These are phyloP conservation scores for Drosophila rellima DNA, from an alignment of 2,888 invertebrate genomes.

Conservation along the genomic window DNA sequence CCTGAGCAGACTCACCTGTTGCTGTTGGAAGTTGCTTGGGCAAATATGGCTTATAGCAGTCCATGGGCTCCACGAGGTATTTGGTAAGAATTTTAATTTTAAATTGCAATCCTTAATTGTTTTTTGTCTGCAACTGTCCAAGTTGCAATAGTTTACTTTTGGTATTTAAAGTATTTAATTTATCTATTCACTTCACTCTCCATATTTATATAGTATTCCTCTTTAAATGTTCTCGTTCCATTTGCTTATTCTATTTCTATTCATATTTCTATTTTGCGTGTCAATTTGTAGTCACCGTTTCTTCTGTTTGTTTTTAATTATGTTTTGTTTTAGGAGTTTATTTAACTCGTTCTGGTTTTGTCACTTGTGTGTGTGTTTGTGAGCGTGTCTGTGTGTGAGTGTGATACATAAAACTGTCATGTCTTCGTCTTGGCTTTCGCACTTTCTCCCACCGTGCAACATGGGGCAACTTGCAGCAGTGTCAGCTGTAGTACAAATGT, in stretches of 20 bases:
- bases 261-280: slow-evolving; percentile 1
- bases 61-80: slow-evolving; percentile 35
- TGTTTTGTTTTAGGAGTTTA: slow-evolving; percentile 27
- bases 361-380: slow-evolving; percentile 1
- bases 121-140: not conserved
- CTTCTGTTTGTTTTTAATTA: slow-evolving; percentile 37
- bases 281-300: slow-evolving; percentile 4
- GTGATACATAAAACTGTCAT: slow-evolving; percentile 49
- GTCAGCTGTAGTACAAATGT: slow-evolving; percentile 66
- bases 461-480: slow-evolving; percentile 50
- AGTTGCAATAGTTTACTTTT: not conserved
- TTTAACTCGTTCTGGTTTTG: slow-evolving; percentile 18
- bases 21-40: slow-evolving; percentile 20
- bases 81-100: too few relatives aligned
- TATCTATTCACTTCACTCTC: not conserved
- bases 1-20: not conserved
- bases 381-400: slow-evolving; percentile 10
- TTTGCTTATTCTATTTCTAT: not conserved
- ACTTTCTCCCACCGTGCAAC: slow-evolving; percentile 38
- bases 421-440: slow-evolving; percentile 28
- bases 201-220: not conserved
- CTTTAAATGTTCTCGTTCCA: not conserved
- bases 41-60: slow-evolving; percentile 31
- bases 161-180: not conserved
- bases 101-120: too few relatives aligned